phyloP scores from a whole-genome alignment of 2,797 vertebrate species.

The Monodelphis domestica region DNA sequence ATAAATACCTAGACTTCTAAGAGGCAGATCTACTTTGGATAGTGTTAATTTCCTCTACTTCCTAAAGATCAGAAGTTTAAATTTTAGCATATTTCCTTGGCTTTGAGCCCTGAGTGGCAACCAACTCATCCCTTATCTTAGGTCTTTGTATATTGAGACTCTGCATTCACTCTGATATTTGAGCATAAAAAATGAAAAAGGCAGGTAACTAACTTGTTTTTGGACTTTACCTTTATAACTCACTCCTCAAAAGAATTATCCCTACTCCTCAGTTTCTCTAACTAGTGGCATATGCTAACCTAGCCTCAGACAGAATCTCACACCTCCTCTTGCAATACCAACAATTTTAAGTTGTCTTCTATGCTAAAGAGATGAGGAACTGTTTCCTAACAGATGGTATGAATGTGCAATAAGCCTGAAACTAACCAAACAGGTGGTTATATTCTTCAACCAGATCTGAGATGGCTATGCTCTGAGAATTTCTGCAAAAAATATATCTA shows the following conservation, averaged over 20 bases:
- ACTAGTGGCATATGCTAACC: not conserved
- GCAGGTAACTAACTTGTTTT: not conserved
- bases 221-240: not conserved
- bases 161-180: not conserved
- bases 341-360: not conserved
- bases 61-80: not conserved
- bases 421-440: conserved; percentile 1
- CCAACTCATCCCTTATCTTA: not conserved
- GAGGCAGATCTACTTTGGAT: not conserved
- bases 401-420: not conserved
- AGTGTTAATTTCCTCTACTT: not conserved
- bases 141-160: not conserved
- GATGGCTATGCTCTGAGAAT: not conserved
- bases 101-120: not conserved
- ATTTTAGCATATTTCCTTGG: not conserved
- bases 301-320: not conserved
- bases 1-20: not conserved
- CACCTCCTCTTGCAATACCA: not conserved
- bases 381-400: not conserved
- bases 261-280: not conserved
- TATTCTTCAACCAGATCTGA: not conserved
- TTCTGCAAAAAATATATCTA: not conserved
- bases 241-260: not conserved
- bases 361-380: not conserved
- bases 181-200: not conserved